These are phyloP conservation scores for Squalus acanthias DNA, from an alignment of 2,797 vertebrate species.

Conservation along the genomic window DNA sequence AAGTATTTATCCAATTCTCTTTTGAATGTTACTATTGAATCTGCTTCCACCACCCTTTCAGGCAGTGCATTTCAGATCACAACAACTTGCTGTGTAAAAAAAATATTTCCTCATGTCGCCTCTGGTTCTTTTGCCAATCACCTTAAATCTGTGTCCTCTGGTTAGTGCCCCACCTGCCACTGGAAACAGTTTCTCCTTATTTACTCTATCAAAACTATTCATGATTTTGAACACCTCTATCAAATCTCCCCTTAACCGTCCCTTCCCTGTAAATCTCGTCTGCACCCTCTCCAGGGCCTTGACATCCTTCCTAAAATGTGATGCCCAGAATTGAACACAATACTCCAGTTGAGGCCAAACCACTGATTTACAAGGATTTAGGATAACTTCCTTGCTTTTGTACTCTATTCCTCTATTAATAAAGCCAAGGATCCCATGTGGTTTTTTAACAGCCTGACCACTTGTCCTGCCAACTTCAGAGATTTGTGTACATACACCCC, in stretches of 20 bases:
- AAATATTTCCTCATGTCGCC: not conserved
- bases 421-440: not conserved
- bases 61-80: not conserved
- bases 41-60: not conserved
- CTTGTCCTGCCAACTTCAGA: not conserved
- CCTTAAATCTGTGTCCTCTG: not conserved
- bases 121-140: not conserved
- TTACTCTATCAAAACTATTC: not conserved
- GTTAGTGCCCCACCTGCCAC: no score
- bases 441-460: not conserved
- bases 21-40: not conserved
- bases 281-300: not conserved
- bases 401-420: not conserved
- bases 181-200: not conserved
- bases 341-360: not conserved
- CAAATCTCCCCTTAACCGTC: not conserved
- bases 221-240: not conserved
- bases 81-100: not conserved
- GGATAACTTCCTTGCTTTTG: not conserved
- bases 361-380: not conserved
- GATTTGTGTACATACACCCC: not conserved
- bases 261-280: no score
- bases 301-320: not conserved
- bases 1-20: not conserved
- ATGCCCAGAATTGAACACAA: not conserved